Conservation (phyloP, 1,140 invertebrate genomes). For the Frieseomelitta varia region DNA sequence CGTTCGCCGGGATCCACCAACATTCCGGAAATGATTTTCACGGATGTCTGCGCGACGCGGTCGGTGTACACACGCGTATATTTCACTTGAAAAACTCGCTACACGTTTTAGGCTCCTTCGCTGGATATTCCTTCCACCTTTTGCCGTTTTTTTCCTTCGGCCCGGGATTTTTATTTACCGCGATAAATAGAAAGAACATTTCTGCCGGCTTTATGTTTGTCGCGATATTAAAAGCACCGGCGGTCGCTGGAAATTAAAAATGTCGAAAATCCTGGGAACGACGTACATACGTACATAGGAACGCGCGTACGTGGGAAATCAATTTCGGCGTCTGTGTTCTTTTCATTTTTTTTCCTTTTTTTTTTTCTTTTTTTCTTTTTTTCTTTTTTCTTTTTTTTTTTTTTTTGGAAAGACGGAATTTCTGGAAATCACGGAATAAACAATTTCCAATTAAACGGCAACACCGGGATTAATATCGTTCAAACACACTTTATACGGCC, state of each 20-base stretch:
- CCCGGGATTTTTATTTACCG: neutral
- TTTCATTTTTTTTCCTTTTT: no score
- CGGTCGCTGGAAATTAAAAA: neutral
- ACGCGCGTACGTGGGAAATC: neutral
- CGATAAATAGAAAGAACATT: neutral
- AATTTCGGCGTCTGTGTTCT: neutral
- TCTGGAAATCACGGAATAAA: slow-evolving; percentile 14
- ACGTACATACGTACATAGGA: no score
- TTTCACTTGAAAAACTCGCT: neutral
- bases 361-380: no score
- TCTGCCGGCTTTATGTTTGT: neutral
- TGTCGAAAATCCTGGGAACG: neutral
- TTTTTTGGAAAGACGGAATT: neutral
- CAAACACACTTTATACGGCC: slow-evolving; percentile 23
- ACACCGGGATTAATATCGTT: slow-evolving; percentile 24
- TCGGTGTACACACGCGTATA: no score
- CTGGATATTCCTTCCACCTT: neutral
- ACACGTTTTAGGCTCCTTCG: neutral
- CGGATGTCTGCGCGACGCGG: neutral
- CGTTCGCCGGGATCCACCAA: neutral
- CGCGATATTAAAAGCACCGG: neutral
- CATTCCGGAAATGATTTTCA: slow-evolving; percentile 25
- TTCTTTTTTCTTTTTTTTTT: neutral
- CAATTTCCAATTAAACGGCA: slow-evolving; percentile 12
- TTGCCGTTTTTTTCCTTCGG: neutral